These are phyloP conservation scores for Anthoscopus minutus DNA, from an alignment of 2,113 vertebrate species.

Conservation along the genomic window DNA sequence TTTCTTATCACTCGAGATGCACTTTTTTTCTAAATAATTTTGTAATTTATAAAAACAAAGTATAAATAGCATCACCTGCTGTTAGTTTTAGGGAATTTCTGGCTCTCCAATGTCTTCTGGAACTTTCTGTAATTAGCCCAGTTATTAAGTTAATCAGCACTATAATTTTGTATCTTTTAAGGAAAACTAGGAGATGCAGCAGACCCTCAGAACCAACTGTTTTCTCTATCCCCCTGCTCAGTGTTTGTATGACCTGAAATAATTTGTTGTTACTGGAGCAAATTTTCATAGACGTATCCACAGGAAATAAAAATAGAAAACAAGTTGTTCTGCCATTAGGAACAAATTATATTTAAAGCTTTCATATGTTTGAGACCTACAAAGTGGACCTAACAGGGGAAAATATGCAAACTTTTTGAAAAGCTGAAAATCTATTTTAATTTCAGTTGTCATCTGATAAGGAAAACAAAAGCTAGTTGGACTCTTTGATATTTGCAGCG, in stretches of 20 bases:
- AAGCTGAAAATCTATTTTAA: neutral
- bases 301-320: neutral
- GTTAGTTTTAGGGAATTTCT: neutral
- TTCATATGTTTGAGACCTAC: neutral
- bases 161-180: neutral
- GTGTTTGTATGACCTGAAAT: neutral
- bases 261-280: neutral
- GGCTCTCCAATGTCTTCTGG: neutral
- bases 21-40: neutral
- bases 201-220: neutral
- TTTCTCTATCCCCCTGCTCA: neutral
- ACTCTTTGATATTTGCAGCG: neutral
- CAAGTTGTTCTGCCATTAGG: neutral
- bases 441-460: neutral
- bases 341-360: neutral
- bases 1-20: neutral
- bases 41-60: neutral
- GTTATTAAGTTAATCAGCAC: neutral
- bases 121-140: neutral
- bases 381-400: neutral
- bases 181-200: neutral
- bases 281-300: neutral
- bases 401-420: neutral
- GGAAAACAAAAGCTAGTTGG: neutral
- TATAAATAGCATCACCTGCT: slow-evolving; percentile 15